Base-by-base conservation (phyloP, 2,113 vertebrate species). In the Pangasianodon hypophthalmus region DNA sequence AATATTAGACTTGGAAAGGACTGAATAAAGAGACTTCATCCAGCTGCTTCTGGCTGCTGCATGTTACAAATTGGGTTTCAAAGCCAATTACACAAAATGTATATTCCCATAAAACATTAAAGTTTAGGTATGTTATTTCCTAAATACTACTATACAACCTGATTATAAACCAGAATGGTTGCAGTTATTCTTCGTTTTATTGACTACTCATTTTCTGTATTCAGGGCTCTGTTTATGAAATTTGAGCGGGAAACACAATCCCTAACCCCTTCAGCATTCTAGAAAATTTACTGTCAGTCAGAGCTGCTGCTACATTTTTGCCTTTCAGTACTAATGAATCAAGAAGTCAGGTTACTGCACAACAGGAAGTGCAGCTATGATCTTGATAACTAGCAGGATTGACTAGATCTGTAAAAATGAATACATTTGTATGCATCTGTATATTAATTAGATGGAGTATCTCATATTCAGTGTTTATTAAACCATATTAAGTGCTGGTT, bases 1-100 rank as follows among this genome's bases (percentile, higher is more conserved):
- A 84, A 84, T 84, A 84, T 84, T 84, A 84, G 37, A 84, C 82
- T 62, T 84, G 82, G 82, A 84, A 84, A 62, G 82, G 13, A 24
- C 37, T 62, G 82, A 84, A 84, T 84, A 84, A 62, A 84, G 82
- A 84, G 82, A 84, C 56, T 62, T 62, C 24, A 84, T 84, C 56
- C 82, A 84, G 82, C 58, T 62, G 58, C 82, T 84, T 84, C 82
- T 62, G 41, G 56, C 56, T 84, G 82, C 56, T 41, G 82, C 37
- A 62, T 46, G 41, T 62, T 84, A 84, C 82, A 84, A 84, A 84
- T 84, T 84, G 37, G 82, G 13, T 62, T 84, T 84, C 82, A 84
- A 84, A 84, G 67, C 32, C n/a, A 73, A 69, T 71, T 71, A 71
- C 48, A 71, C 32, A 75, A 73, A 56, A 71, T 56, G 7, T 56